phyloP scores from a whole-genome alignment of 2,888 invertebrate genomes.

The Drosophila koepferae region DNA sequence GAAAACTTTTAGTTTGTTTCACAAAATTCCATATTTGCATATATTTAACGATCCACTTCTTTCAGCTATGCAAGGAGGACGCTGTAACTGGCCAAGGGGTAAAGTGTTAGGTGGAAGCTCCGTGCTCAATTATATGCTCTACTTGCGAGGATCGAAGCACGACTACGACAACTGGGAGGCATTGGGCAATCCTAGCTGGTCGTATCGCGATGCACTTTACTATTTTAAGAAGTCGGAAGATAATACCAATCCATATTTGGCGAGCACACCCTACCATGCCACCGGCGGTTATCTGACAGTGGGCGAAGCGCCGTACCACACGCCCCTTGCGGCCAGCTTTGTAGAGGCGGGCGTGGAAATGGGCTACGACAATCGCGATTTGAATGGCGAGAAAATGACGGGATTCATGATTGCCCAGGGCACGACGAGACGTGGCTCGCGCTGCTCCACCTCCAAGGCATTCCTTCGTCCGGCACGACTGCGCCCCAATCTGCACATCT shows the following conservation, averaged over 20 bases:
- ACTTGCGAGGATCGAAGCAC: slow-evolving; percentile 93
- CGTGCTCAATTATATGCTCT: slow-evolving; percentile 96
- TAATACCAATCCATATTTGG: slow-evolving; percentile 93
- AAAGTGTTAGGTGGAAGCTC: slow-evolving; percentile 96
- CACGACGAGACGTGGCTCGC: slow-evolving; percentile 90
- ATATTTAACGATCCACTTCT: background rate
- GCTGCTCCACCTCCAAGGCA: slow-evolving; percentile 95
- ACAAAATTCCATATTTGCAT: background rate
- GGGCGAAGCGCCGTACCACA: slow-evolving; percentile 94
- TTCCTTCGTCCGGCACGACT: slow-evolving; percentile 92
- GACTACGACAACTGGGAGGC: slow-evolving; percentile 97
- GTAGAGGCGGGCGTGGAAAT: slow-evolving; percentile 93
- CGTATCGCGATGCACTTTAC: slow-evolving; percentile 90
- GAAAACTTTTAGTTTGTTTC: background rate
- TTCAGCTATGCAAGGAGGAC: slow-evolving; percentile 92
- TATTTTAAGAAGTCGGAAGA: slow-evolving; percentile 97
- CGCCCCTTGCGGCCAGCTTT: slow-evolving; percentile 92
- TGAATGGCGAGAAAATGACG: slow-evolving; percentile 94
- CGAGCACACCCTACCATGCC: slow-evolving; percentile 91
- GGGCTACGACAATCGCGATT: slow-evolving; percentile 94
- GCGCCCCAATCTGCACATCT: slow-evolving; percentile 93
- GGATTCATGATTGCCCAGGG: slow-evolving; percentile 96
- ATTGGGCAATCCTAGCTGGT: slow-evolving; percentile 95
- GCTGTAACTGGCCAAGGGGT: slow-evolving; percentile 96
- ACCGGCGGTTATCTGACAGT: slow-evolving; percentile 93